A percentile compares a stretch with the other conserved stretches of the same genome.
Evolutionary conservation across 2,888 invertebrate species (phyloP).

Genomic region (Nemoura dubitans): DNA sequence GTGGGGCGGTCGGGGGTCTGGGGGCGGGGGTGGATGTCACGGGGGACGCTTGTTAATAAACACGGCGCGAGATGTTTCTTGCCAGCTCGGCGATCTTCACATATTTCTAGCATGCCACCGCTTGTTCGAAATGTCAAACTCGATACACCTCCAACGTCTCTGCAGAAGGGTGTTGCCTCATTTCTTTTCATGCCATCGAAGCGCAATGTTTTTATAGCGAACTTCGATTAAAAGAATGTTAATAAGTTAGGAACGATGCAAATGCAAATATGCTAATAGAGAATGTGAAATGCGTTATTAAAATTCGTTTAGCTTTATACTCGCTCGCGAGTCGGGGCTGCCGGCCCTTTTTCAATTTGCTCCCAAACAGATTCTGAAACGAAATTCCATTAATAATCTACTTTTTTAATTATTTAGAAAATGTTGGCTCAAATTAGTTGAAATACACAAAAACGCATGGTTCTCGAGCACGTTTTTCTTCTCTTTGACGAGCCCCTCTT

Average conservation of each 20-base stretch:
- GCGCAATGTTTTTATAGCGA: neutral
- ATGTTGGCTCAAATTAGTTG: neutral
- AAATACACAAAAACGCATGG: neutral
- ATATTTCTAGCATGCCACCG: neutral
- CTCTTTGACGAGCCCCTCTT: neutral
- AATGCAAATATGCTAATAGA: neutral
- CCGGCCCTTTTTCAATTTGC: neutral
- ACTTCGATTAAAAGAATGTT: neutral
- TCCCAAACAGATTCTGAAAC: neutral
- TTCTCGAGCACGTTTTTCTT: neutral
- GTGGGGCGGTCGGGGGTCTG: neutral
- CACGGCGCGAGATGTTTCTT: slow-evolving; percentile 20
- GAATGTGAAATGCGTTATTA: neutral
- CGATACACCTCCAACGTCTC: no score
- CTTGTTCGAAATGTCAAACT: neutral
- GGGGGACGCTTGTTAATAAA: slow-evolving; percentile 29
- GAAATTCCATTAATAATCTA: neutral
- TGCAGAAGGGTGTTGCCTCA: no score
- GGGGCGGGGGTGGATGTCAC: neutral
- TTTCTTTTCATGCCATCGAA: no score
- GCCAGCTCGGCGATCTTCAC: neutral
- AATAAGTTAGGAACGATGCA: neutral
- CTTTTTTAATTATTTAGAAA: neutral
- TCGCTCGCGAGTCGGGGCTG: neutral
- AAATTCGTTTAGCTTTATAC: neutral